Percentiles rank a stretch among this genome's conserved stretches.
These are phyloP conservation scores for Melikaiella ostensackeni DNA, from an alignment of 2,888 invertebrate genomes.

Conservation along the genomic window DNA sequence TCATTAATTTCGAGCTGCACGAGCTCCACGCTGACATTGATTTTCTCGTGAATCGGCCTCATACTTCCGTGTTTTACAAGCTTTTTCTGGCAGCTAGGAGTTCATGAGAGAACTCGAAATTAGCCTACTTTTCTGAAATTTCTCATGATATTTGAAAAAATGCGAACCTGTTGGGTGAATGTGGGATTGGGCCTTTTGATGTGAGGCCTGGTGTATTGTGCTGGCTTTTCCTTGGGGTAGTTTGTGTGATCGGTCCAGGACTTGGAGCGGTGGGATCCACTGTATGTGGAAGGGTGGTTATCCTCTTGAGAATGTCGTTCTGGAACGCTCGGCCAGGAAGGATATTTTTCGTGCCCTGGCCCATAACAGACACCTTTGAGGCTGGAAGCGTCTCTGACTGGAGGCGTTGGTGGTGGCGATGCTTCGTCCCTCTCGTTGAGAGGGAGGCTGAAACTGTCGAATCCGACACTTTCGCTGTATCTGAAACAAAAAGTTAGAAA, in stretches of 20 bases:
- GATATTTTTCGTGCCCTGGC: slow-evolving; percentile 86
- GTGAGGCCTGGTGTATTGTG: slow-evolving; percentile 82
- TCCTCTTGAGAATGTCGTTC: slow-evolving; percentile 79
- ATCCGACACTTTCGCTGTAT: slow-evolving; percentile 75
- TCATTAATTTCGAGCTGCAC: slow-evolving; percentile 52
- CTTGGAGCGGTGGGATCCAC: slow-evolving; percentile 83
- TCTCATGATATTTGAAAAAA: neutral
- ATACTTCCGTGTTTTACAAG: slow-evolving; percentile 20
- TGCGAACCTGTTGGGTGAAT: slow-evolving; percentile 80
- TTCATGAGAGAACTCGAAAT: neutral
- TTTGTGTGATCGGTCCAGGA: slow-evolving; percentile 86
- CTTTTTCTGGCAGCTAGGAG: slow-evolving; percentile 1
- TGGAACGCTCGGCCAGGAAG: slow-evolving; percentile 85
- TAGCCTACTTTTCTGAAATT: neutral
- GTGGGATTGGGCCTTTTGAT: slow-evolving; percentile 81
- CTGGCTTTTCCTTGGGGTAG: slow-evolving; percentile 84
- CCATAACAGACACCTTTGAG: slow-evolving; percentile 84
- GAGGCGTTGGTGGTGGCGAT: slow-evolving; percentile 81
- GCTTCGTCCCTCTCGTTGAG: slow-evolving; percentile 77
- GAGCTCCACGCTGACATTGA: slow-evolving; percentile 57
- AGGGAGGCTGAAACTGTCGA: slow-evolving; percentile 74
- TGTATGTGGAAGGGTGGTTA: slow-evolving; percentile 69
- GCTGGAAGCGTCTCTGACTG: slow-evolving; percentile 84
- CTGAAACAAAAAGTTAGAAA: slow-evolving; percentile 54
- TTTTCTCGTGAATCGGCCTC: slow-evolving; percentile 42